phyloP scores from a whole-genome alignment of 2,113 vertebrate species.

The Anarrhichthys ocellatus region DNA sequence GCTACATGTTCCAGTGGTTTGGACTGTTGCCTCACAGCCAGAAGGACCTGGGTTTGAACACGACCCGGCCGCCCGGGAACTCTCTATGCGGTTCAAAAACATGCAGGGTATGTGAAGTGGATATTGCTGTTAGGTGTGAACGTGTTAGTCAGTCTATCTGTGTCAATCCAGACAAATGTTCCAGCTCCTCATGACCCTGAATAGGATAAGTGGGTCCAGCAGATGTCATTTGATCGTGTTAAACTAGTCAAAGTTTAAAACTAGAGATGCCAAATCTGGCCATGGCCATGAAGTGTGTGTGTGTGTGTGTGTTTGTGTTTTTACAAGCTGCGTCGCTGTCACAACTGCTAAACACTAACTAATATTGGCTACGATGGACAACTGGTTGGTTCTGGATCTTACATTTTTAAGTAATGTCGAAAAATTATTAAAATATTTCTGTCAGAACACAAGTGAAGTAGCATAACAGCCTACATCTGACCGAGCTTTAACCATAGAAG shows the following conservation, averaged over 20 bases:
- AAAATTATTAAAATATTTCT: no score
- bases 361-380: background rate
- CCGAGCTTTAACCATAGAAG: background rate
- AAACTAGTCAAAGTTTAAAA: background rate
- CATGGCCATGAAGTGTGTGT: no score
- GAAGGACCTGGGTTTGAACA: background rate
- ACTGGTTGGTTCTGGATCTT: background rate
- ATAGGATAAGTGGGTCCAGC: background rate
- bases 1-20: background rate
- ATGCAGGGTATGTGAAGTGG: background rate
- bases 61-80: background rate
- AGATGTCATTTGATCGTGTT: background rate
- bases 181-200: background rate
- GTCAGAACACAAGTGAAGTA: background rate
- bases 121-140: background rate
- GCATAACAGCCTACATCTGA: background rate
- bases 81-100: background rate
- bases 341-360: background rate
- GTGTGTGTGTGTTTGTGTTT: no score
- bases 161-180: background rate
- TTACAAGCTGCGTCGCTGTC: no score
- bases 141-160: no score
- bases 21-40: background rate
- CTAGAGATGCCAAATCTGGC: background rate
- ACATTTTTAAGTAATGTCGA: no score